Evolutionary conservation across 2,888 invertebrate genomes (phyloP), one percentile per base, ranked within the genome.

Genomic region (Pyrgus malvae): DNA sequence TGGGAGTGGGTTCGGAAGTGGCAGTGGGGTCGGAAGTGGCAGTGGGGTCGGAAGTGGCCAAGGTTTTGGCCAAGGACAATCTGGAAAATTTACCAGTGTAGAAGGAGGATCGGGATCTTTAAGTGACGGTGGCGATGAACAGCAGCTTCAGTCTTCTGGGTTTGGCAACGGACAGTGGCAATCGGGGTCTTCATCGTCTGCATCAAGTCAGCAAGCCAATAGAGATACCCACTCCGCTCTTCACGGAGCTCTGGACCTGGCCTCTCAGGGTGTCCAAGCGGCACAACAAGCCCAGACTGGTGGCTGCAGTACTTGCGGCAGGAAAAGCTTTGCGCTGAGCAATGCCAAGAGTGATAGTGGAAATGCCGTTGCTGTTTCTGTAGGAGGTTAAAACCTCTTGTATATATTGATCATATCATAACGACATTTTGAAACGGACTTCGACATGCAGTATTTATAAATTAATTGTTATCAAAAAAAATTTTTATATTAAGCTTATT

Each of bases 341-440:
- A 89, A 89, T 31, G 89, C 89, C n/a, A 83, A 78, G 63, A 88
- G 85, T 57, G 67, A 74, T 45, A 76, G 66, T 23, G 89, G 89
- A 9, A 72, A 76, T 6, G 89, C 89, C 0, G 67, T 90, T 0
- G 84, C 89, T n/a, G 53, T 90, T 1, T 86, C 89, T 7, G 74
- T 87, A 11, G 82, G 83, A 19, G 84, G 86, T 61, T 85, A 78
- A 72, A 56, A 31, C n/a, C n/a, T n/a, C n/a, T 21, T 21, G 21
- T 21, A 21, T n/a, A n/a, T n/a, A 21, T 9, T 35, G 16, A 16
- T 2, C 3, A 8, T 33, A 35, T 3, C 29, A 27, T 27, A 31
- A 31, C 6, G 9, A 33, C 7, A 2, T 14, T 14, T 14, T 23
- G 6, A 23, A 23, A 23, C 6, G 23, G 23, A 23, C 23, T 23